phyloP scores from a whole-genome alignment of 2,888 invertebrate genomes.

The Gonocerus acuteangulatus region DNA sequence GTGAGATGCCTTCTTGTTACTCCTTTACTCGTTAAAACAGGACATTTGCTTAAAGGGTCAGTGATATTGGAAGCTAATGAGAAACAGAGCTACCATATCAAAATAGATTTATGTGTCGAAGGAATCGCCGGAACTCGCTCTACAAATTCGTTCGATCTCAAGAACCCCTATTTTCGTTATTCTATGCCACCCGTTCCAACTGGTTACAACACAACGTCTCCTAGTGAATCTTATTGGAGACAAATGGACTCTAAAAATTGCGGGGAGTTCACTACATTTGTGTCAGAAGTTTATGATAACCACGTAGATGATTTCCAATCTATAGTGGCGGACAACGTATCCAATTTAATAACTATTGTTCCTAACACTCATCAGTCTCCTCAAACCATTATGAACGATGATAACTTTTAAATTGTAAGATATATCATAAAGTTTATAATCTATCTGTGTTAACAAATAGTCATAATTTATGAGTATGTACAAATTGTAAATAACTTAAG shows the following conservation, averaged over 20 bases:
- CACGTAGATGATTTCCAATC: too few species aligned
- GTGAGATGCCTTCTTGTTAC: conserved; percentile 90
- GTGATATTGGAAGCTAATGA: conserved; percentile 87
- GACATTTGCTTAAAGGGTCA: conserved; percentile 79
- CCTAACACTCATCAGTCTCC: too few species aligned
- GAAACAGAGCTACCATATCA: conserved; percentile 65
- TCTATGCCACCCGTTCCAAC: conserved; percentile 80
- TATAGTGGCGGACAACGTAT: too few species aligned
- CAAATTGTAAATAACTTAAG: too few species aligned
- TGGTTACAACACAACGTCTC: conserved; percentile 79
- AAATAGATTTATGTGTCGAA: conserved; percentile 87
- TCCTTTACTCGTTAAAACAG: conserved; percentile 88
- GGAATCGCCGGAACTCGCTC: conserved; percentile 73
- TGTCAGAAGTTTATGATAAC: too few species aligned
- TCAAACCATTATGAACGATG: too few species aligned
- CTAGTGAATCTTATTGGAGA: conserved; percentile 87
- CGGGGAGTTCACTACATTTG: too few species aligned
- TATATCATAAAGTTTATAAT: too few species aligned
- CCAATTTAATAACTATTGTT: too few species aligned
- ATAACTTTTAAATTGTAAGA: too few species aligned
- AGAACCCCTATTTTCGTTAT: conserved; percentile 96
- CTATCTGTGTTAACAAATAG: too few species aligned
- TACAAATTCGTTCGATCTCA: conserved; percentile 87
- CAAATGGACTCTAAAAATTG: conserved; percentile 53
- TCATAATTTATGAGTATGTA: too few species aligned